phyloP scores from a whole-genome alignment of 2,113 vertebrate species.

The Thermophis baileyi region DNA sequence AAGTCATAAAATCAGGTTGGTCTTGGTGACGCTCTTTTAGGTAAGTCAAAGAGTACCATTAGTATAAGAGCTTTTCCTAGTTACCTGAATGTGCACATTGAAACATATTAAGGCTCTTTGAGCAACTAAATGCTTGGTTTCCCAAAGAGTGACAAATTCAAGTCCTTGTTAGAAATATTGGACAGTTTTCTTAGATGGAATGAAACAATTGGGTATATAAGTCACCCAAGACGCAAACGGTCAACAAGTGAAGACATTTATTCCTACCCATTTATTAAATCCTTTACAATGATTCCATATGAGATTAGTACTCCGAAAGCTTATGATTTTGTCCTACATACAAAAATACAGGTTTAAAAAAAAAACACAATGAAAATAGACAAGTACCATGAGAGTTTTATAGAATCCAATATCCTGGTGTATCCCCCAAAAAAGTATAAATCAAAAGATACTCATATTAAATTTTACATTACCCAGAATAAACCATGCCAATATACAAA shows the following conservation, averaged over 20 bases:
- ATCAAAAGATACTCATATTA: conserved; percentile 28
- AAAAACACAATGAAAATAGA: conserved; percentile 73
- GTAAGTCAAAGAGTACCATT: neutral
- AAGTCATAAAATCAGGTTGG: neutral
- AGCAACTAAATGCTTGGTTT: neutral
- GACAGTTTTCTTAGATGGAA: neutral
- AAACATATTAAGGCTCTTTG: neutral
- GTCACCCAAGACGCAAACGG: conserved; percentile 9
- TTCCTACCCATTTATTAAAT: conserved; percentile 72
- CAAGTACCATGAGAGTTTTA: conserved; percentile 65
- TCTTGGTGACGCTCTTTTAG: neutral
- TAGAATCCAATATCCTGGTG: conserved; percentile 52
- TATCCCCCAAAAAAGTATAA: conserved; percentile 40
- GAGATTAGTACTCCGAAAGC: conserved; percentile 73
- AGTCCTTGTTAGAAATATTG: neutral
- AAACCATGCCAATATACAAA: conserved; percentile 59
- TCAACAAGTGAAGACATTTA: conserved; percentile 34
- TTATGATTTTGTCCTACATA: conserved; percentile 73
- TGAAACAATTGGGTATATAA: neutral
- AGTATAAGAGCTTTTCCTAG: neutral
- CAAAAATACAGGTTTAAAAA: conserved; percentile 72
- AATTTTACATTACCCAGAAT: conserved; percentile 41
- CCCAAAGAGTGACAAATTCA: neutral
- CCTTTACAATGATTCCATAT: conserved; percentile 73
- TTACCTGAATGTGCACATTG: neutral